These are phyloP conservation scores for Rutilus rutilus DNA, from an alignment of 2,113 vertebrate species.

Conservation along the genomic window DNA sequence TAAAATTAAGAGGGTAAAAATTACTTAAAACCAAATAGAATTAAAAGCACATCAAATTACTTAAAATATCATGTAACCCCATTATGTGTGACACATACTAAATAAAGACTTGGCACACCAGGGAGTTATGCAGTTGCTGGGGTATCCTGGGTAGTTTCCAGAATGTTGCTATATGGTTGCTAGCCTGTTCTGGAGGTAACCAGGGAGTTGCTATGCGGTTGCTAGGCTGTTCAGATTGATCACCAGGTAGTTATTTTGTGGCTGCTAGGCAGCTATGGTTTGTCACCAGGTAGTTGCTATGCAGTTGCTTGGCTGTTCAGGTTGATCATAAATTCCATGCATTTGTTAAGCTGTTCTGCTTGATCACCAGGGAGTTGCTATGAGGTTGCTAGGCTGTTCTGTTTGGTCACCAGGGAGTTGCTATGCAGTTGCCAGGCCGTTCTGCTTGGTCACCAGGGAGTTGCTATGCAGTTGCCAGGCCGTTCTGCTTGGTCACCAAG, in stretches of 20 bases:
- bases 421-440: neutral
- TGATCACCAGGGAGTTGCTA: neutral
- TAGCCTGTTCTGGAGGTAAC: neutral
- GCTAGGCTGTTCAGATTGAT: too few relatives aligned
- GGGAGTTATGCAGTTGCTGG: neutral
- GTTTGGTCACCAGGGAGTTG: neutral
- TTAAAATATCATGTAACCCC: neutral
- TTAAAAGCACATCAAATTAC: too few relatives aligned
- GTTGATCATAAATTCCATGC: too few relatives aligned
- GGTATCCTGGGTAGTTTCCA: neutral
- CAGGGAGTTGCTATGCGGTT: neutral
- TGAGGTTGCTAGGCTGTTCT: neutral
- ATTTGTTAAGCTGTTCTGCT: neutral
- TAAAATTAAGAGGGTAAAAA: too few relatives aligned
- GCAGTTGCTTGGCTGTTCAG: neutral
- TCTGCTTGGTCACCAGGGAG: neutral
- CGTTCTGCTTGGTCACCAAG: neutral
- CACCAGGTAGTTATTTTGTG: too few relatives aligned
- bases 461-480: neutral
- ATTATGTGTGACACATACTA: too few relatives aligned
- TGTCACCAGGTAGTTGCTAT: neutral
- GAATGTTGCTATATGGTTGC: neutral
- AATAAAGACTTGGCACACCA: neutral
- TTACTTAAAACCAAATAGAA: too few relatives aligned
- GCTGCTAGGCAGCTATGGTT: neutral